A percentile compares a stretch with the other conserved stretches of the same genome.
phyloP scores from a whole-genome alignment of 2,113 vertebrate genomes.

The Ceyx margarethae region DNA sequence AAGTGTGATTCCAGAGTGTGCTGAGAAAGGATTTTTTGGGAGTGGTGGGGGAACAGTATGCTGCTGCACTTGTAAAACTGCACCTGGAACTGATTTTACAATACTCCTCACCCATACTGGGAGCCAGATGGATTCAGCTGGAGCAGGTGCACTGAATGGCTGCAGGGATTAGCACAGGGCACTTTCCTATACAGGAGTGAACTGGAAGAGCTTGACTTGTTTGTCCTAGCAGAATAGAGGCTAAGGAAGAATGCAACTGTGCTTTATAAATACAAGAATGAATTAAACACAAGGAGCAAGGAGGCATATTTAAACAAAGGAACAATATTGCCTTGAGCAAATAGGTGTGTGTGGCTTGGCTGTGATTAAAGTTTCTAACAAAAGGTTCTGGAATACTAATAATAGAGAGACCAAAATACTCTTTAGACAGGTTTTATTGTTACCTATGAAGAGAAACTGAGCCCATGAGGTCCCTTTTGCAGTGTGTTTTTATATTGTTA shows the following conservation, averaged over 20 bases:
- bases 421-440: neutral
- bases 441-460: neutral
- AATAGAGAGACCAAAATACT: neutral
- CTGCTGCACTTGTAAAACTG: neutral
- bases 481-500: neutral
- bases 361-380: neutral
- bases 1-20: neutral
- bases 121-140: neutral
- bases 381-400: neutral
- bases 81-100: neutral
- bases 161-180: neutral
- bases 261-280: neutral
- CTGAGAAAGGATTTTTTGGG: neutral
- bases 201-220: neutral
- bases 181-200: neutral
- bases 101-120: neutral
- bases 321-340: slow-evolving; percentile 3
- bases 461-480: neutral
- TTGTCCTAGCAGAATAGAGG: neutral
- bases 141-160: neutral
- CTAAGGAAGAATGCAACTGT: neutral
- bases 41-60: neutral
- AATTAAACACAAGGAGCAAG: neutral
- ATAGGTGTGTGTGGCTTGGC: neutral
- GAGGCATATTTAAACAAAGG: slow-evolving; percentile 17